These are phyloP conservation scores for Nomada goodeniana DNA, from an alignment of 2,888 invertebrate genomes.

Conservation along the genomic window DNA sequence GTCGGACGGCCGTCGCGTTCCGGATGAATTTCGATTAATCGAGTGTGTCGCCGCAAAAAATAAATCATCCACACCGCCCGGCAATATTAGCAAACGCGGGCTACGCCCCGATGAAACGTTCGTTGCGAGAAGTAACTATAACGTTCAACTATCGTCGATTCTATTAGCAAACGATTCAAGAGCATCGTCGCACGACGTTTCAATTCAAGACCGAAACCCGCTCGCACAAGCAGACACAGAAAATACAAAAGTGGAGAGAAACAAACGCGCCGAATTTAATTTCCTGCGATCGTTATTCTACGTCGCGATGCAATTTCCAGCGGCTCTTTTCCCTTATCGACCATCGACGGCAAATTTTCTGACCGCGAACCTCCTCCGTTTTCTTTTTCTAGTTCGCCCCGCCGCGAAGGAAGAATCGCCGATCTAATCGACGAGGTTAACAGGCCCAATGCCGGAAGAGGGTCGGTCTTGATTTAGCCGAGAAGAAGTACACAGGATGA, in stretches of 20 bases:
- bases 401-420: background rate
- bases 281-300: conserved; percentile 25
- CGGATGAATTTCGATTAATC: background rate
- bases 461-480: conserved; percentile 58
- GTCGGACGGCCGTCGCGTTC: conserved; percentile 13
- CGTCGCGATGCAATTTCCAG: conserved; percentile 14
- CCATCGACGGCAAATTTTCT: conserved; percentile 3
- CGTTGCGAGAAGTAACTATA: background rate
- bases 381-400: background rate
- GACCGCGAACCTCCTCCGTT: background rate
- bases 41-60: background rate
- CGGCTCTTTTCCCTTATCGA: background rate
- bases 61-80: background rate
- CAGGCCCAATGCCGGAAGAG: conserved; percentile 20
- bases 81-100: background rate
- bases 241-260: background rate
- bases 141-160: too few relatives aligned
- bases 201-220: background rate
- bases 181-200: background rate
- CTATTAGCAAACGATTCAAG: background rate
- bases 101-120: background rate
- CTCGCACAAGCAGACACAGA: too few relatives aligned
- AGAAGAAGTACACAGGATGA: conserved; percentile 50
- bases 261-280: conserved; percentile 18
- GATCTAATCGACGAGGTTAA: background rate